Base-by-base conservation (phyloP, 2,888 invertebrate species). In the Spialia ferax region DNA sequence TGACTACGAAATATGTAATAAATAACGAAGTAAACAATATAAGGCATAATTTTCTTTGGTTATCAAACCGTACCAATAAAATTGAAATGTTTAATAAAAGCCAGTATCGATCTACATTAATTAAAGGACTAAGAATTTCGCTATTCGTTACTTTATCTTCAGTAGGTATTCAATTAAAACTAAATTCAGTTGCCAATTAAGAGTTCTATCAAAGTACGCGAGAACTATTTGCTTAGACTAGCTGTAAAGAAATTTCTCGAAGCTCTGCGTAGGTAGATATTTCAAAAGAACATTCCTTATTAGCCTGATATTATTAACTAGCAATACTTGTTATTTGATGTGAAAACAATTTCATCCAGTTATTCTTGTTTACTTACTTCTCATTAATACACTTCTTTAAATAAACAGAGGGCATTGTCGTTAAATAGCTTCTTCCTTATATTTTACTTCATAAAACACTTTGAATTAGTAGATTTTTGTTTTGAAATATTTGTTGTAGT, bases 241-340 rank as follows among this genome's bases (percentile, higher is more conserved):
- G 15, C 26, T 6, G 29, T 48, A 50, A 62, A 52, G 50, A 62
- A 62, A 22, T 50, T 50, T 26, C 61, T 61, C 10, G 45, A 35
- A 62, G 32, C 48, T 18, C 20, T 26, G 35, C 50, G 68, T 67
- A 69, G 26, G 54, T n/a, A 69, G 26, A 29, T n/a, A 26, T 65
- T 66, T 48, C 18, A 48, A 29, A 29, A 18, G 29, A 61, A 48
- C 15, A 48, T 61, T 48, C 18, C 10, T 48, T 67, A 69, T 68
- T 38, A 10, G 8, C 18, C 18, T 10, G 10, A 45, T 45, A 8
- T 18, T 45, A 45, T 18, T 45, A 18, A 18, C 45, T 10, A 18
- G 45, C 0, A 38, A 38, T 38, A 38, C 8, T 38, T 38, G n/a
- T 38, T 3, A 6, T 11, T n/a, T n/a, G n/a, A n/a, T n/a, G n/a